Base-by-base conservation (phyloP, 2,888 invertebrate species). In the Heliconius ismenius region DNA sequence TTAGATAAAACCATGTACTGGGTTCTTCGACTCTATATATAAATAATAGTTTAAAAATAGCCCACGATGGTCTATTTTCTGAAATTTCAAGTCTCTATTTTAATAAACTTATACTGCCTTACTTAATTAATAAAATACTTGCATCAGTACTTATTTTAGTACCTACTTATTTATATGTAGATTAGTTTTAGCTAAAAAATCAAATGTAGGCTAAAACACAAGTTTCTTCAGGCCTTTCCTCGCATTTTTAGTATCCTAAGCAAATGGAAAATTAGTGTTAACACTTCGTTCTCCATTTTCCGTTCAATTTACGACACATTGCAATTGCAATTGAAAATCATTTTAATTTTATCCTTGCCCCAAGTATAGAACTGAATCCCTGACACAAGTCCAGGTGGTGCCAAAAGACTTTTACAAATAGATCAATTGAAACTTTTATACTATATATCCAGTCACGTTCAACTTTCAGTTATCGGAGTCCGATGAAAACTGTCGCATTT, bases 361-460 rank as follows among this genome's bases (percentile, higher is more conserved):
- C 21, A 18, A 18, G 0, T 18, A 49, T 21, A 49, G 21, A 2
- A 21, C 7, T 21, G 21, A 54, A 21, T 3, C 1, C 0, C 11
- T n/a, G 32, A 39, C 21, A n/a, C 24, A 24, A 18, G 10, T n/a
- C 2, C 6, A 32, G 4, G 6, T 63, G 21, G 6, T 15, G 7
- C n/a, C 18, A 13, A 9, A 43, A 64, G 24, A 64, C 21, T 63
- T 28, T 13, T 54, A n/a, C n/a, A 64, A 75, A 72, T 65, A 32
- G 26, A 60, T 49, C 24, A 32, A 58, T 72, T 65, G 32, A 65
- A 63, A 43, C 70, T 70, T 70, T 73, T 69, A 24, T 26, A 73
- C 68, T n/a, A 64, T 73, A 78, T 73, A 64, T 49, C 18, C 26
- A 62, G 69, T 76, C 76, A 76, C 78, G 73, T 78, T 54, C 70